Evolutionary conservation across 2,797 vertebrate species (phyloP), one percentile per base, ranked within the genome.

Genomic region (Sebastiscus tertius): DNA sequence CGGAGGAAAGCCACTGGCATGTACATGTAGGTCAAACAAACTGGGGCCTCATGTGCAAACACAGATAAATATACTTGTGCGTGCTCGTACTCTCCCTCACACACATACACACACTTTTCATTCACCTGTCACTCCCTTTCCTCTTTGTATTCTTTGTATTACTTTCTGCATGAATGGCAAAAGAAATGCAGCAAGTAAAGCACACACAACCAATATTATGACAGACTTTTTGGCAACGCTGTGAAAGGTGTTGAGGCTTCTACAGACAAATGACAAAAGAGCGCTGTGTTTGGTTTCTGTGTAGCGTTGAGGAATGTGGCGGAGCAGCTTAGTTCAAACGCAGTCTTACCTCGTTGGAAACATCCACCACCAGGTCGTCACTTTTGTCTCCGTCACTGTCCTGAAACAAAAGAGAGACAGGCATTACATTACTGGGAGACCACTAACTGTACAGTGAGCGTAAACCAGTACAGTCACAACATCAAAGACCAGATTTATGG

Each of bases 301-400:
- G 71, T 60, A 20, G 69, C 31, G 36, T 63, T 54, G 78, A 63
- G 87, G 83, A 93, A 93, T 93, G 89, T 71, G 79, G 80, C 72
- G 0, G 61, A 72, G 78, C 79, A 64, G 85, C 86, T 87, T 33
- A 1, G 66, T 70, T 83, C 76, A 81, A 62, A 67, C 20, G 20
- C 36, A 20, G 1, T 31, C 95, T 93, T 91, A 99, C 98, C 97
- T 99, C 98, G 0, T 99, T 99, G 86, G 98, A 99, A 69, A 99
- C 98, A 0, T 99, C 98, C 29, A 99, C 98, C 80, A 99, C 98
- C 83, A 99, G 88, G 89, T 99, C 98, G 0, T 99, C 98, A 6
- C 98, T 99, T 91, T 99, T 99, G 95, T 99, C 98, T 3, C 98
- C 98, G 0, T 99, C 98, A 13, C 98, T 99, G 93, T 99, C 98